Percentiles rank a stretch among this genome's conserved stretches.
phyloP scores from a whole-genome alignment of 2,888 invertebrate species.

The Flexamia atlantica region DNA sequence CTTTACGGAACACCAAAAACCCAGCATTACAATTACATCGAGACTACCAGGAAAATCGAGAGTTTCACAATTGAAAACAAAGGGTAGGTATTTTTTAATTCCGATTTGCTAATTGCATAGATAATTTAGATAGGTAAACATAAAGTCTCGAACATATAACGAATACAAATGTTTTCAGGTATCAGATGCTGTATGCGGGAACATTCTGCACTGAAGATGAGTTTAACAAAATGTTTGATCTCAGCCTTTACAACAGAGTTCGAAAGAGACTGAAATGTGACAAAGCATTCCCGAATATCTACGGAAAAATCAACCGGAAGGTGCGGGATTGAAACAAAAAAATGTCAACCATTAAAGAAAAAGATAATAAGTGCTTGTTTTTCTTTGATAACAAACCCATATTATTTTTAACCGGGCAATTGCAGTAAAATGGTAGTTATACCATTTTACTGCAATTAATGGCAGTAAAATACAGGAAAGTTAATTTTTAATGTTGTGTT shows the following conservation, averaged over 20 bases:
- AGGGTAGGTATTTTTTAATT: slow-evolving; percentile 75
- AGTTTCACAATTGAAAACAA: slow-evolving; percentile 82
- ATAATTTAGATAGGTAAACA: no score
- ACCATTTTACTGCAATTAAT: no score
- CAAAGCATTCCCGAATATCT: slow-evolving; percentile 88
- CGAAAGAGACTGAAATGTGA: slow-evolving; percentile 79
- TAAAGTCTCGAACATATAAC: no score
- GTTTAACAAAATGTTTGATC: slow-evolving; percentile 89
- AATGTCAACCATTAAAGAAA: no score
- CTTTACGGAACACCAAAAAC: slow-evolving; percentile 87
- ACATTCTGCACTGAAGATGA: slow-evolving; percentile 86
- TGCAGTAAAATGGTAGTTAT: no score
- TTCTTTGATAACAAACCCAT: no score
- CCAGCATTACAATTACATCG: slow-evolving; percentile 79
- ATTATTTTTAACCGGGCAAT: no score
- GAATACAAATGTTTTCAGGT: slow-evolving; percentile 74
- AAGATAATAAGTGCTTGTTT: no score
- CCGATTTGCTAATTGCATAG: no score
- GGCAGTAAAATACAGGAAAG: no score
- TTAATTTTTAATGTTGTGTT: no score
- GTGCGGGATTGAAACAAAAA: slow-evolving; percentile 74
- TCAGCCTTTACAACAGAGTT: slow-evolving; percentile 84
- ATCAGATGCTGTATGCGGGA: slow-evolving; percentile 92
- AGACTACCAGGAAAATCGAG: slow-evolving; percentile 84
- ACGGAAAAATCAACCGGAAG: slow-evolving; percentile 83